Base-by-base conservation (phyloP, 2,888 invertebrate species). In the Drosophila niveifrons region DNA sequence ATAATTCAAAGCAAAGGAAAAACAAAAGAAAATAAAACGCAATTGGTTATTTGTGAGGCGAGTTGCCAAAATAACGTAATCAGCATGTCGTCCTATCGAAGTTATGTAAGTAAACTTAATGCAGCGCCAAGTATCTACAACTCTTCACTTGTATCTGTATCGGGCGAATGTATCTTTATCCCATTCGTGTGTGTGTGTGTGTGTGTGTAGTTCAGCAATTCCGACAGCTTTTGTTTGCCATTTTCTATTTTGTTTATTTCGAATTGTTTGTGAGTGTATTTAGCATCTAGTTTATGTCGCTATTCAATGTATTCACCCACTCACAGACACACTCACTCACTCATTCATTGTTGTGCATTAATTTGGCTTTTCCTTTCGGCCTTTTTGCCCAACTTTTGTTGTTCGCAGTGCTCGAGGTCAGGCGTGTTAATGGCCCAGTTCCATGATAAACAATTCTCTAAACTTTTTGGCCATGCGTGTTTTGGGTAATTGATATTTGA, bases 81-180 rank as follows among this genome's bases (percentile, higher is more conserved):
- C 76, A 66, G n/a, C 53, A 91, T 91, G 92, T 91, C 91, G 86
- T 91, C 91, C 78, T 91, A 91, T 86, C 91, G 92, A 80, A 92
- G 90, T 92, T 91, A 91, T 91, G 91, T 91, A 91, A 91, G 91
- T 91, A 82, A 78, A 75, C 78, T 48, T 47, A 67, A 59, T 75
- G 75, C 66, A 55, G 57, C 57, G 71, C 76, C 80, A 85, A 80
- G 61, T 85, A 66, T 71, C 64, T 59, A 29, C 51, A 71, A 59
- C 74, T 66, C 53, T 61, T 47, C 11, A 39, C 13, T 11, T 41
- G 39, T 51, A 52, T 58, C 46, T 43, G 36, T 61, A 48, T 55
- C 23, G 46, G 46, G 18, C 36, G 13, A 8, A 18, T 58, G 31
- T 58, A 13, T 18, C 56, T 52, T 46, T 43, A 31, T 31, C 31